Evolutionary conservation across 2,797 vertebrate species (phyloP).

Genomic region (Pangasius sanitwongsei): DNA sequence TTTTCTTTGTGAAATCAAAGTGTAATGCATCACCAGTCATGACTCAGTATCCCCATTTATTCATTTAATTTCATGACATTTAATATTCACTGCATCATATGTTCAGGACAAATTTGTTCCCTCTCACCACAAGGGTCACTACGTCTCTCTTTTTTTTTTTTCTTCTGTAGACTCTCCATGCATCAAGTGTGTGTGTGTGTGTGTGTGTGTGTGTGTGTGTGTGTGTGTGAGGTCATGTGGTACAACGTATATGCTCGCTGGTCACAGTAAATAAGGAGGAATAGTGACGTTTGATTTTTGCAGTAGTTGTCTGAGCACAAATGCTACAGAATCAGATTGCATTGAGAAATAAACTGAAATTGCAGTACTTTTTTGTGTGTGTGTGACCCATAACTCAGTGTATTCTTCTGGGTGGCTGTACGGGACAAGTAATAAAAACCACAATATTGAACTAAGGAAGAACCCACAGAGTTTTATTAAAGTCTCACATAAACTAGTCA

Average conservation of each 20-base stretch:
- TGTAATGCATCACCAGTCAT: neutral
- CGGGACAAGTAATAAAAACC: neutral
- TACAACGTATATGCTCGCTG: neutral
- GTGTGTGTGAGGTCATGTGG: neutral
- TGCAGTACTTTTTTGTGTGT: neutral
- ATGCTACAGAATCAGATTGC: neutral
- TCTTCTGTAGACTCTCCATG: neutral
- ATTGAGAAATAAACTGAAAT: neutral
- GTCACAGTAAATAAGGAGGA: neutral
- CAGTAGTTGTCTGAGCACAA: neutral
- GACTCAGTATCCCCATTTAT: neutral
- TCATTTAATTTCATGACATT: neutral
- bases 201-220: neutral
- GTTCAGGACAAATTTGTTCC: neutral
- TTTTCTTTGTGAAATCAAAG: neutral
- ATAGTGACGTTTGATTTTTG: neutral
- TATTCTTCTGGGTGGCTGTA: neutral
- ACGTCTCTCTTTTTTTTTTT: no score
- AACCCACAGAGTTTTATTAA: constrained; percentile 30
- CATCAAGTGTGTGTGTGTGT: no score
- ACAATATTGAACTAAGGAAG: neutral
- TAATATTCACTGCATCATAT: neutral
- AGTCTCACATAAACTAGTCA: constrained; percentile 16
- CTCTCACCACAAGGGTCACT: neutral
- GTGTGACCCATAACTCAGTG: neutral